Base-by-base conservation (phyloP, 37 sponge, comb jelly and placozoan genomes). In the Theonella swinhoei region DNA sequence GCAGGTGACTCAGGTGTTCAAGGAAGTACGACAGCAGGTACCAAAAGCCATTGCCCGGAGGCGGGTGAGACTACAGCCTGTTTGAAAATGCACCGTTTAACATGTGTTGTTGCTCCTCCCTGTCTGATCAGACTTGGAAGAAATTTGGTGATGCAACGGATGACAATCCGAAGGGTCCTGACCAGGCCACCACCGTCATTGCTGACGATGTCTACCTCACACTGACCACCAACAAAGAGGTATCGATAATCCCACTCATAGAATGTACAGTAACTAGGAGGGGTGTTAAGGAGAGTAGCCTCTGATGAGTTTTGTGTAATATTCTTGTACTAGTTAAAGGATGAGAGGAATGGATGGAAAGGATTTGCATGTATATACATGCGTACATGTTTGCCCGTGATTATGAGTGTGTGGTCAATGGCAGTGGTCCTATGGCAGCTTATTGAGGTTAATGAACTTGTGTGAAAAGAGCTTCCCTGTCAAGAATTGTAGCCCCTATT, bases 191-290 rank as follows among this genome's bases (percentile, higher is more conserved):
- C 66, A 96, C 94, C 11, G 78, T 81, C 42, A 90, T 95, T 24
- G 95, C 91, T 67, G 98, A 97, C 30, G 95, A 95, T 8, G 95
- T 94, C 62, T 94, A 87, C 85, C 85, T 97, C 17, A 81, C 95
- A 19, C 89, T 97, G 9, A 92, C 93, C 28, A 85, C 93, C 24
- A 97, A 92, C 83, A 87, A 72, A 37, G 90, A 89, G 81, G 96
- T 89, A 35, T 40, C 84, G 33, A 1, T 2, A 29, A 1, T 32
- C 14, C 19, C 30, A 8, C 66, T 65, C 60, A 9, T n/a, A n/a
- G n/a, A n/a, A n/a, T n/a, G n/a, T n/a, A n/a, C n/a, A n/a, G n/a
- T n/a, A n/a, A n/a, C n/a, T n/a, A n/a, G n/a, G n/a, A n/a, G n/a
- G n/a, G n/a, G n/a, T n/a, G n/a, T n/a, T n/a, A n/a, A n/a, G n/a